Conservation (phyloP, 92 coral and sea anemone genomes). For the Hydrozoanthus gracilis region DNA sequence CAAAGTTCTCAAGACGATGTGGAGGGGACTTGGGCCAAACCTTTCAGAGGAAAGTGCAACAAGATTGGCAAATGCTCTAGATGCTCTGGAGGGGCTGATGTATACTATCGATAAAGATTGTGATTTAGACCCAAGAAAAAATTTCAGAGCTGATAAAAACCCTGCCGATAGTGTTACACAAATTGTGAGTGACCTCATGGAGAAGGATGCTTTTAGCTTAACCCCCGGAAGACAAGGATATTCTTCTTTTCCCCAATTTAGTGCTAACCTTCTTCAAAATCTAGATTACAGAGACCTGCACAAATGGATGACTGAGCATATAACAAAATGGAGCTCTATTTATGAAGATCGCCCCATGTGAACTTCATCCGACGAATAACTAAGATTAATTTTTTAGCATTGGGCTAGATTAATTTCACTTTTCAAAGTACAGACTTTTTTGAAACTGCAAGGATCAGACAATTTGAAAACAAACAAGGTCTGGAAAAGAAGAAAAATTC, state of each 20-base stretch:
- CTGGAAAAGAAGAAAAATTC: neutral
- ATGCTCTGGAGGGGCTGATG: neutral
- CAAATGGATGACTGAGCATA: neutral
- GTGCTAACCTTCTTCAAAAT: neutral
- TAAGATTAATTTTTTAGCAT: neutral
- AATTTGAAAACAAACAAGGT: too few species aligned
- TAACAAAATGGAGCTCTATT: slow-evolving; percentile 1
- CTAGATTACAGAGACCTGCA: slow-evolving; percentile 8
- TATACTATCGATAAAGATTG: neutral
- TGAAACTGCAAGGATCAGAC: neutral
- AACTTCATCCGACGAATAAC: neutral
- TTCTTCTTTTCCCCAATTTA: neutral
- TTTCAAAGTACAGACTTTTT: neutral
- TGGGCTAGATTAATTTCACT: neutral
- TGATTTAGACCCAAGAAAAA: neutral
- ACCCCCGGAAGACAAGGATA: neutral
- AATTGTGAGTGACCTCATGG: neutral
- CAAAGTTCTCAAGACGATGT: neutral
- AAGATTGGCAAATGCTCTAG: neutral
- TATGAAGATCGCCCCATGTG: slow-evolving; percentile 14
- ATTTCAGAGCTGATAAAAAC: neutral
- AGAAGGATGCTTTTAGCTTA: neutral
- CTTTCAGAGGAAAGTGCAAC: slow-evolving; percentile 1
- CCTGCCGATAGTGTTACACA: neutral
- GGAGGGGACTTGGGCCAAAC: neutral